phyloP scores from a whole-genome alignment of 2,888 invertebrate species.

The Malthinus flaveolus region DNA sequence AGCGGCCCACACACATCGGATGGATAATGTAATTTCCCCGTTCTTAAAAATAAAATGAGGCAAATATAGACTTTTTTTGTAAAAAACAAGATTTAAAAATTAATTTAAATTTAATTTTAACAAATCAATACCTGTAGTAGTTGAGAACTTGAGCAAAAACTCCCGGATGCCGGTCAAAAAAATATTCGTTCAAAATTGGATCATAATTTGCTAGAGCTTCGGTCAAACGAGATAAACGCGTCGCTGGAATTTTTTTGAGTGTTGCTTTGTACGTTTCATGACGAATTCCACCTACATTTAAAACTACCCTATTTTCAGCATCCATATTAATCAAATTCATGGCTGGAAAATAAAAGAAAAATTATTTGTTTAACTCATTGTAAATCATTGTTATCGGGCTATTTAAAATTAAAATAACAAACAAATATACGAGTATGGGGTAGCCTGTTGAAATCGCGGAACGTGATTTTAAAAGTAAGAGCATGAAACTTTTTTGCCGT shows the following conservation, averaged over 20 bases:
- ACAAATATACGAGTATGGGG: too few species aligned
- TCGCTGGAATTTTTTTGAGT: constrained; percentile 96
- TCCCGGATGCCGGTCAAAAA: constrained; percentile 97
- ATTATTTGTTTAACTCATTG: neutral
- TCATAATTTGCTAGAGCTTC: constrained; percentile 99
- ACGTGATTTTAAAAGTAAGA: too few species aligned
- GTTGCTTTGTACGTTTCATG: constrained; percentile 97
- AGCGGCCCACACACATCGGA: constrained; percentile 98
- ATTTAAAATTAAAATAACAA: too few species aligned
- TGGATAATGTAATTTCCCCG: constrained; percentile 98
- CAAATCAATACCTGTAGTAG: constrained; percentile 76
- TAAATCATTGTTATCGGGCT: neutral
- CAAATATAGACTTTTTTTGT: constrained; percentile 1
- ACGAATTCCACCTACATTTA: constrained; percentile 97
- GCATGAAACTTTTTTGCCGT: too few species aligned
- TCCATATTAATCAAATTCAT: constrained; percentile 95
- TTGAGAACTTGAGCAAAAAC: constrained; percentile 96
- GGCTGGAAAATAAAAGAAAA: constrained; percentile 45
- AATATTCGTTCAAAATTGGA: constrained; percentile 98
- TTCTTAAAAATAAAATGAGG: constrained; percentile 60
- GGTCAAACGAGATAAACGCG: constrained; percentile 88
- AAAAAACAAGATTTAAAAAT: neutral
- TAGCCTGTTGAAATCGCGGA: too few species aligned
- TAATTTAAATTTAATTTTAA: neutral
- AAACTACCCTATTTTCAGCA: constrained; percentile 97